Evolutionary conservation across 2,797 vertebrate genomes (phyloP).

Genomic region (Tangara arthus): DNA sequence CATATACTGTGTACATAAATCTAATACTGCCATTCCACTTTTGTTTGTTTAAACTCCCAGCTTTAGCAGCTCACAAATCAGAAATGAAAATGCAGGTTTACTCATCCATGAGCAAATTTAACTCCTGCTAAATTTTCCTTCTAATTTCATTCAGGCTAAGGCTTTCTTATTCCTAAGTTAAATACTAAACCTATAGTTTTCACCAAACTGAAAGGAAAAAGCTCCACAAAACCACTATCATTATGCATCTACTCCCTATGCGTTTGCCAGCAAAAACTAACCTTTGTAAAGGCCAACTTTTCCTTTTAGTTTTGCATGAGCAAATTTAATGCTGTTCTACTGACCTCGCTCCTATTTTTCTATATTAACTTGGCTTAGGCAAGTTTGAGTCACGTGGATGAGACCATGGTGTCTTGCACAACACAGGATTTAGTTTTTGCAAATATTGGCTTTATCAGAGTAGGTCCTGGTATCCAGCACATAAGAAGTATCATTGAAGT

Average conservation of each 20-base stretch:
- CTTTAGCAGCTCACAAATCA: slow-evolving; percentile 25
- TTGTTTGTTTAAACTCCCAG: slow-evolving; percentile 10
- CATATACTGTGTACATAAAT: slow-evolving; percentile 31
- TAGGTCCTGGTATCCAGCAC: not conserved
- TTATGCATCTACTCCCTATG: not conserved
- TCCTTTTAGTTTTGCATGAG: not conserved
- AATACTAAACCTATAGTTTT: not conserved
- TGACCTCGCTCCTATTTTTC: not conserved
- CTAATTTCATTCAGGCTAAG: not conserved
- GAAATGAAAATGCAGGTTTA: slow-evolving; percentile 34
- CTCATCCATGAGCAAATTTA: slow-evolving; percentile 24
- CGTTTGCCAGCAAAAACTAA: not conserved
- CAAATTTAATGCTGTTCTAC: slow-evolving; percentile 18
- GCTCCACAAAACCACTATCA: not conserved
- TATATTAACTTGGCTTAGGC: not conserved
- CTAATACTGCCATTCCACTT: not conserved
- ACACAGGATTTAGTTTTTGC: not conserved
- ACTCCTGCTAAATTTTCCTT: slow-evolving; percentile 24
- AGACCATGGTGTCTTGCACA: not conserved
- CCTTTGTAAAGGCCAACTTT: not conserved
- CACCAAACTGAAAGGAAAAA: not conserved
- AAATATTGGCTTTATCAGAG: not conserved
- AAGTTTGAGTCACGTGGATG: not conserved
- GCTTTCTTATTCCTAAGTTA: not conserved
- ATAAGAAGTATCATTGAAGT: not conserved